phyloP scores from a whole-genome alignment of 2,888 invertebrate genomes.

The Standfussiana lucernea region DNA sequence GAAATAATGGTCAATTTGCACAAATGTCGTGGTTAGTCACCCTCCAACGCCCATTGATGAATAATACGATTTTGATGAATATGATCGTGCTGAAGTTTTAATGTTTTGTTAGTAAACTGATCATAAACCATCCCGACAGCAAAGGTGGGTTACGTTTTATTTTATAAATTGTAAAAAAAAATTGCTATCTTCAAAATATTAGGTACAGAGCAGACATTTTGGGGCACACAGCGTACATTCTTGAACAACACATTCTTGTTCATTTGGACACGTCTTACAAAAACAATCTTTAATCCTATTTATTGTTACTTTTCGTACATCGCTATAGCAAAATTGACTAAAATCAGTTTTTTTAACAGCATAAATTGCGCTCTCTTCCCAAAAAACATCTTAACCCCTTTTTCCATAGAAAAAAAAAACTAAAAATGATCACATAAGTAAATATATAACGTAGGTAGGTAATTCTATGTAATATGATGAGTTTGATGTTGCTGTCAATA shows the following conservation, averaged over 20 bases:
- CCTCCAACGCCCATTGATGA: slow-evolving; percentile 27
- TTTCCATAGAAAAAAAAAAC: not conserved
- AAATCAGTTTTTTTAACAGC: no score
- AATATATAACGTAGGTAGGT: slow-evolving; percentile 13
- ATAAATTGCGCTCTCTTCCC: no score
- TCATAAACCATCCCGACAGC: not conserved
- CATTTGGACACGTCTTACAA: not conserved
- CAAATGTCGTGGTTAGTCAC: not conserved
- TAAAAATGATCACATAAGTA: not conserved
- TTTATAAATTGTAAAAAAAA: not conserved
- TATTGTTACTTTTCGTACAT: not conserved
- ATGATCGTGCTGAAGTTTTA: not conserved
- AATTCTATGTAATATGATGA: slow-evolving; percentile 21
- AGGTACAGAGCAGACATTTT: not conserved
- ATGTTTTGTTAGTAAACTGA: slow-evolving; percentile 16
- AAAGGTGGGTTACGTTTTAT: not conserved
- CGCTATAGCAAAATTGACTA: not conserved
- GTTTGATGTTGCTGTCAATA: slow-evolving; percentile 41
- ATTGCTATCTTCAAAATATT: not conserved
- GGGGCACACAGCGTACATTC: no score
- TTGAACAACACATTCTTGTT: not conserved
- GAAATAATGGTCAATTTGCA: not conserved
- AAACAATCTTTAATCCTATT: not conserved
- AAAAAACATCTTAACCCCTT: not conserved
- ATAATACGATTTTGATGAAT: slow-evolving; percentile 32